These are phyloP conservation scores for Philonicus albiceps DNA, from an alignment of 2,888 invertebrate genomes.

Conservation along the genomic window DNA sequence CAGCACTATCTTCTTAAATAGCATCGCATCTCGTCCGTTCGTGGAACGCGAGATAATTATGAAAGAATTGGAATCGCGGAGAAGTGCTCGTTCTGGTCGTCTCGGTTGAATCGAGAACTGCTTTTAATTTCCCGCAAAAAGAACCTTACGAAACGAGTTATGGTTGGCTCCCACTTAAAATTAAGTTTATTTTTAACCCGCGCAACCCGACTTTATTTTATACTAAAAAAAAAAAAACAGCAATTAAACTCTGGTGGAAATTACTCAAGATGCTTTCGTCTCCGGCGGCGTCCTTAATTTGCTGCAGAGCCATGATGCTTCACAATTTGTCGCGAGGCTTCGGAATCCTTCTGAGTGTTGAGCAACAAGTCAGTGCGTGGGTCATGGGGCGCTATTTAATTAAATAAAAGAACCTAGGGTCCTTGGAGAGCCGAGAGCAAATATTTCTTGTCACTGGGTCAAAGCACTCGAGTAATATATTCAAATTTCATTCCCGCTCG, in stretches of 20 bases:
- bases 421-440: conserved; percentile 10
- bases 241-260: background rate
- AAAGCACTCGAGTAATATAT: conserved; percentile 16
- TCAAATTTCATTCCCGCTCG: conserved; percentile 23
- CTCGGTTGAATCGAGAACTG: background rate
- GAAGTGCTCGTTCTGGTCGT: background rate
- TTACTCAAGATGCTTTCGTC: background rate
- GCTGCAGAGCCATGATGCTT: background rate
- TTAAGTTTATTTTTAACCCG: background rate
- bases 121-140: background rate
- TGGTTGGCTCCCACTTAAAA: background rate
- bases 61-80: background rate
- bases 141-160: background rate
- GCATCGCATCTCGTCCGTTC: background rate
- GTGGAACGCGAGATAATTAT: background rate
- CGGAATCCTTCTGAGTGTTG: background rate
- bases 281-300: background rate
- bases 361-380: conserved; percentile 32
- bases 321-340: background rate
- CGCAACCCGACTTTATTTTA: background rate
- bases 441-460: conserved; percentile 28
- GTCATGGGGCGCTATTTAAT: conserved; percentile 9
- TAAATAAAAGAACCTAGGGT: background rate
- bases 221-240: background rate
- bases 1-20: background rate